Conservation (phyloP, 2,888 invertebrate species). For the Platycheirus rosarum region DNA sequence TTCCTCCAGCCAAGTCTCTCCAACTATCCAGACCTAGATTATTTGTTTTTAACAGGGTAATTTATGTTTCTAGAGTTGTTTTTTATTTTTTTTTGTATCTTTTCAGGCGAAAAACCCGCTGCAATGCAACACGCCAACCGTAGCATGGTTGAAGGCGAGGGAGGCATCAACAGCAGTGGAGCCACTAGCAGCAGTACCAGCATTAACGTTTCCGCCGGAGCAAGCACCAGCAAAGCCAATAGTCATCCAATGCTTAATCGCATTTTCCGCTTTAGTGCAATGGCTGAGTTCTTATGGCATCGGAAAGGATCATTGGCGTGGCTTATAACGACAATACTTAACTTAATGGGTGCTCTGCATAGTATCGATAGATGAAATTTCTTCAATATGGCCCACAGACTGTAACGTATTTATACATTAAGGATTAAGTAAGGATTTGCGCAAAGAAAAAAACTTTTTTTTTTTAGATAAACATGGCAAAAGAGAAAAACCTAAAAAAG, state of each 20-base stretch:
- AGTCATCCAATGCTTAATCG: slow-evolving; percentile 70
- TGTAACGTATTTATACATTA: slow-evolving; percentile 40
- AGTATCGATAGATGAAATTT: slow-evolving; percentile 72
- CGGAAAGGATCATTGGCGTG: slow-evolving; percentile 64
- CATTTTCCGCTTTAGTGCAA: slow-evolving; percentile 68
- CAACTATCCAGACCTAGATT: slow-evolving; percentile 26
- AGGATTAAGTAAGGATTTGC: slow-evolving; percentile 57
- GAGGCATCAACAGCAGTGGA: slow-evolving; percentile 76
- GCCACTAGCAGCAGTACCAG: slow-evolving; percentile 70
- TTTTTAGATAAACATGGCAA: slow-evolving; percentile 3
- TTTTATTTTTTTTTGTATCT: slow-evolving; percentile 45
- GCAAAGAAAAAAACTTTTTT: slow-evolving; percentile 18
- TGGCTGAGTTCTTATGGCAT: slow-evolving; percentile 68
- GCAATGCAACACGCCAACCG: slow-evolving; percentile 82
- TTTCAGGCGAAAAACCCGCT: slow-evolving; percentile 81
- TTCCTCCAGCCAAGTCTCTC: slow-evolving; percentile 11
- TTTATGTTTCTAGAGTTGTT: slow-evolving; percentile 38
- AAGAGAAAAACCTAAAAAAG: slow-evolving; percentile 12
- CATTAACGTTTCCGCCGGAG: slow-evolving; percentile 65
- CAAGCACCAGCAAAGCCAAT: slow-evolving; percentile 67
- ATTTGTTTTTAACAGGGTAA: slow-evolving; percentile 49
- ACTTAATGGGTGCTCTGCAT: slow-evolving; percentile 64
- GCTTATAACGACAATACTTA: slow-evolving; percentile 67
- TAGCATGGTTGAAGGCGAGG: slow-evolving; percentile 79
- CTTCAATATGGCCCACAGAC: slow-evolving; percentile 47